These are phyloP conservation scores for Thymelicus sylvestris DNA, from an alignment of 2,888 invertebrate genomes.

Conservation along the genomic window DNA sequence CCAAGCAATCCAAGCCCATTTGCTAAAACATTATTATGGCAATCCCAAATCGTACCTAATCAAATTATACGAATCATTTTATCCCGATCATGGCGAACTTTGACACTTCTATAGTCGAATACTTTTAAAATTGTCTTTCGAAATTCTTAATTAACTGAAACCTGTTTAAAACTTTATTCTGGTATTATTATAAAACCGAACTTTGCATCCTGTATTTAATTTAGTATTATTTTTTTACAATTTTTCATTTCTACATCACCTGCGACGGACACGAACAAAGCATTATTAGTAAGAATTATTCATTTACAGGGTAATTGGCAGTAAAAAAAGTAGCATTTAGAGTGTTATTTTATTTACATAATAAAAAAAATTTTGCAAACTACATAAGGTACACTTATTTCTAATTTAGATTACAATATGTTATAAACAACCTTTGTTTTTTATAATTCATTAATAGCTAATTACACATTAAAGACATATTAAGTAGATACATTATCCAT, in stretches of 20 bases:
- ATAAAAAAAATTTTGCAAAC: no score
- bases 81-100: background rate
- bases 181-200: no score
- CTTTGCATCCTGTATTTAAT: no score
- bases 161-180: background rate
- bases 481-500: background rate
- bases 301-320: no score
- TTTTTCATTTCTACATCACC: no score
- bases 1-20: background rate
- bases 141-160: background rate
- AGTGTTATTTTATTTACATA: no score
- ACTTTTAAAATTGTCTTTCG: background rate
- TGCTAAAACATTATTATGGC: background rate
- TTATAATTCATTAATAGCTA: background rate
- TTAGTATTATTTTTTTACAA: no score
- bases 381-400: no score
- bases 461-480: background rate
- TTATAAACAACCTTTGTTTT: background rate
- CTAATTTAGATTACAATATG: background rate
- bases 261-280: no score
- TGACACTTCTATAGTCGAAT: conserved; percentile 3
- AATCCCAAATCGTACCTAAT: background rate
- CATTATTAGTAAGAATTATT: no score
- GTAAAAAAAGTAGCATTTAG: no score
- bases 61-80: conserved; percentile 16